Conservation (phyloP, 2,888 invertebrate genomes). For the Limnephilus auricula region DNA sequence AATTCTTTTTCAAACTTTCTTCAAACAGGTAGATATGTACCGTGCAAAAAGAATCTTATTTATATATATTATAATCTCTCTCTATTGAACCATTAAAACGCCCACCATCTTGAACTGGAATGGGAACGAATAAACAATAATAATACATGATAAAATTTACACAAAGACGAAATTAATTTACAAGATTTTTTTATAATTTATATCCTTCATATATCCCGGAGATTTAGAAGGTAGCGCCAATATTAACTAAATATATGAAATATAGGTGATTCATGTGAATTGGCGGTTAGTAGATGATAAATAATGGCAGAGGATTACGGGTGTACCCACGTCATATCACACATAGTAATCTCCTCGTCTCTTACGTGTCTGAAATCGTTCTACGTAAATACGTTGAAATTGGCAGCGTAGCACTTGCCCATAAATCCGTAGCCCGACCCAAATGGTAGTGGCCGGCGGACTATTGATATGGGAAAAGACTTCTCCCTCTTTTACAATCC, state of each 20-base stretch:
- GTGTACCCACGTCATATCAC: background rate
- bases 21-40: no score
- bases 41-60: no score
- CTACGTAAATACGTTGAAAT: constrained; percentile 21
- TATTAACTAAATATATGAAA: no score
- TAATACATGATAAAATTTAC: no score
- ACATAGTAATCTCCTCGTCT: constrained; percentile 9
- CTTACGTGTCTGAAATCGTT: constrained; percentile 5
- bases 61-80: no score
- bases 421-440: constrained; percentile 6
- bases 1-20: no score
- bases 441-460: background rate
- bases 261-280: background rate
- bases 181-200: no score
- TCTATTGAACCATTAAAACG: no score
- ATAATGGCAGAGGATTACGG: background rate
- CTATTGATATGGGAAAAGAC: background rate
- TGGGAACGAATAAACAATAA: no score
- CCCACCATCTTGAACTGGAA: no score
- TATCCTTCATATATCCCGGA: no score
- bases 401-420: constrained; percentile 8
- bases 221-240: background rate
- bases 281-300: background rate
- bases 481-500: background rate
- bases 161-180: no score